Percentiles rank a stretch among this genome's conserved stretches.
These are phyloP conservation scores for Polia nebulosa DNA, from an alignment of 2,888 invertebrate genomes.

Conservation along the genomic window DNA sequence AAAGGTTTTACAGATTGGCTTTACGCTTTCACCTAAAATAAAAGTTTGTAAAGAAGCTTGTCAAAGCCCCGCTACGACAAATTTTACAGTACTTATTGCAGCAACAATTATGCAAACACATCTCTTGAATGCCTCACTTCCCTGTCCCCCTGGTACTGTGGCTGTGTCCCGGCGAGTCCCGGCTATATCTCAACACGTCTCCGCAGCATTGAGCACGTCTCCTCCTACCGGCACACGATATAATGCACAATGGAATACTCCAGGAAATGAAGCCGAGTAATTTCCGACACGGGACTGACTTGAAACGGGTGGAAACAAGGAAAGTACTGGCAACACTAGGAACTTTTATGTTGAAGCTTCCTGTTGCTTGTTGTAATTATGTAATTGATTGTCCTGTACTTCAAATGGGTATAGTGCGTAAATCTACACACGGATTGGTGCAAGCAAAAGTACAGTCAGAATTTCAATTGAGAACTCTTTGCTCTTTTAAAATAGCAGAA, in stretches of 20 bases:
- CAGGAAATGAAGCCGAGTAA: slow-evolving; percentile 41
- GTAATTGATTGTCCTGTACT: not conserved
- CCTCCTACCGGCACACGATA: not conserved
- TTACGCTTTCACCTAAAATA: no score
- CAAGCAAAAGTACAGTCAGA: no score
- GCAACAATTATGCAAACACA: not conserved
- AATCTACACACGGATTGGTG: no score
- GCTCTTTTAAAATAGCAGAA: no score
- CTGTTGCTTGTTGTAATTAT: not conserved
- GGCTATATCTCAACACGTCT: not conserved
- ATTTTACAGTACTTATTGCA: not conserved
- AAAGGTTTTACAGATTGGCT: no score
- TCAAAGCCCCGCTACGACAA: not conserved
- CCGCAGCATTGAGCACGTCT: slow-evolving; percentile 16
- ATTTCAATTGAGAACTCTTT: no score
- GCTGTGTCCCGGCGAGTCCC: not conserved
- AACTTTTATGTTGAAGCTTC: not conserved
- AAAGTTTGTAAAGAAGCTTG: no score
- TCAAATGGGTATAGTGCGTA: not conserved
- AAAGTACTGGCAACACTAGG: not conserved
- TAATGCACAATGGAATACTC: slow-evolving; percentile 47
- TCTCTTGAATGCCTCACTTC: not conserved
- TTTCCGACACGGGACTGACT: slow-evolving; percentile 22
- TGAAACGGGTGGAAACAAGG: not conserved
- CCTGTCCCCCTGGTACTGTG: not conserved